phyloP scores from a whole-genome alignment of 2,797 vertebrate genomes.

The Arnoldichthys spilopterus region DNA sequence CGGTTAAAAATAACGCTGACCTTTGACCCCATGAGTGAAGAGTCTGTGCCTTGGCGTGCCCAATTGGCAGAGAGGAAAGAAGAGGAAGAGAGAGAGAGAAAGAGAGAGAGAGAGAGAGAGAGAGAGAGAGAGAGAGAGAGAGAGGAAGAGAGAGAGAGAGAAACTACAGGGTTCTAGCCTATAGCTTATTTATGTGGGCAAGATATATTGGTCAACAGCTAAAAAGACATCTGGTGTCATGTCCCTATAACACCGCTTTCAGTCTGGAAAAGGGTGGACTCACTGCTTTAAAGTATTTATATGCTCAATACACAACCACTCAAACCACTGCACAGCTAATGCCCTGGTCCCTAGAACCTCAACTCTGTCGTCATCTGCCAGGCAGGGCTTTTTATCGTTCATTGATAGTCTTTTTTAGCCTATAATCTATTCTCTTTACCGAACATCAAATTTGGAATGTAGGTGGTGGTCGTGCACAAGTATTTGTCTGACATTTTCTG shows the following conservation, averaged over 20 bases:
- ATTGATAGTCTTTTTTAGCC: not conserved
- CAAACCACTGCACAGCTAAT: not conserved
- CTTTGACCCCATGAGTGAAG: conserved; percentile 1
- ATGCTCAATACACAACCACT: not conserved
- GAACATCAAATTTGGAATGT: not conserved
- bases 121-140: not conserved
- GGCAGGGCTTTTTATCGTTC: not conserved
- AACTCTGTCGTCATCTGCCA: not conserved
- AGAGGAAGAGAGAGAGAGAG: no score
- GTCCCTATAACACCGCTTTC: not conserved
- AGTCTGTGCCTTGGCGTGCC: not conserved
- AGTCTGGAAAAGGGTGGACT: not conserved
- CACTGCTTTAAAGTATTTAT: not conserved
- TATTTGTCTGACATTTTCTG: no score
- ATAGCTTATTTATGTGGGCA: not conserved
- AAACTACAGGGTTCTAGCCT: not conserved
- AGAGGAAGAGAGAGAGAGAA: not conserved
- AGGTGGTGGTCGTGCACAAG: not conserved
- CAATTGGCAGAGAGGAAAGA: not conserved
- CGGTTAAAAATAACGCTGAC: conserved; percentile 33
- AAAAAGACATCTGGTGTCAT: not conserved
- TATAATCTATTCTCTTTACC: not conserved
- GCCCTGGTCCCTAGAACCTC: not conserved
- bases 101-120: not conserved
- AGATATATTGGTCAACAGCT: not conserved